Base-by-base conservation (phyloP, 2,888 invertebrate genomes). In the Lasioglossum pauxillum region DNA sequence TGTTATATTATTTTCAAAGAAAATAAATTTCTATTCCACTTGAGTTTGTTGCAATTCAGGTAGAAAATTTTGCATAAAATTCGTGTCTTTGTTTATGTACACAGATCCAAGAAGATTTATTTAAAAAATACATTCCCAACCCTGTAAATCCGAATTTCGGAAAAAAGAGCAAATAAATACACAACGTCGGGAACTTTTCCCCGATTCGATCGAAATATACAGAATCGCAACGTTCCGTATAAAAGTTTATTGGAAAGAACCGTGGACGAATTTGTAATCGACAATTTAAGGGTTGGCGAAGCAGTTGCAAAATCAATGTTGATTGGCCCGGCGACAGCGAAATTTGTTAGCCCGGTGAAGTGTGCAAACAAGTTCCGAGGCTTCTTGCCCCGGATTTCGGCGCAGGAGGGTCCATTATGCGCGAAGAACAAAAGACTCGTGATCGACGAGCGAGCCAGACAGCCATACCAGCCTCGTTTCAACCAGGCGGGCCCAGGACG, bases 381-480 rank as follows among this genome's bases (percentile, higher is more conserved):
- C 41, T 76, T n/a, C 38, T 46, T 46, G 41, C 10, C 19, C 44
- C 38, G 75, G 71, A 82, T 78, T 86, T 86, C 67, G 38, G 23
- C 57, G 41, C 67, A 46, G 53, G 53, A 44, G 82, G 72, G 57
- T 79, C 81, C 78, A 78, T 86, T 86, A 81, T 78, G 57, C 41
- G 14, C 4, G 27, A 23, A 64, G 76, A 79, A 86, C 86, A 86
- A 86, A 86, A 57, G 86, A 78, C 71, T 27, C 38, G 64, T 78
- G 75, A 81, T 82, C 82, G 78, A 46, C 46, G 81, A 38, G 16
- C 12, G 80, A 75, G 41, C 16, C 69, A 75, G 72, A 35, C 77
- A 71, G 23, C 72, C 74, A 64, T 57, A 35, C 71, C 69, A 46
- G 31, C 31, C n/a, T 16, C 27, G 23, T 23, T 67, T 35, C 35